Percentiles rank a stretch among this genome's conserved stretches.
These are phyloP conservation scores for Troides helena DNA, from an alignment of 2,888 invertebrate species.

Conservation along the genomic window DNA sequence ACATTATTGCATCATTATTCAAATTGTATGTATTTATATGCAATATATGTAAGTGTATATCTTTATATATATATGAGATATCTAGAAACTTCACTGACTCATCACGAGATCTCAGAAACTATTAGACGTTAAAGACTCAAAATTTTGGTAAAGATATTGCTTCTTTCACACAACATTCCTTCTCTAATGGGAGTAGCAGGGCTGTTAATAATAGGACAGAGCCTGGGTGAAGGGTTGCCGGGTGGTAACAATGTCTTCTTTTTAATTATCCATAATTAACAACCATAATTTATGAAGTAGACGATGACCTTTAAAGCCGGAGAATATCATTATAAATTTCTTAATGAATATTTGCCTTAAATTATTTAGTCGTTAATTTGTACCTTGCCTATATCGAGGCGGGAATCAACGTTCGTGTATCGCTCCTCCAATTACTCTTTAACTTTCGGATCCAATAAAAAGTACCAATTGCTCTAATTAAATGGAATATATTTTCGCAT, in stretches of 20 bases:
- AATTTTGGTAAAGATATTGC: too few species aligned
- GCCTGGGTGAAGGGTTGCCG: too few species aligned
- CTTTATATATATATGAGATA: too few species aligned
- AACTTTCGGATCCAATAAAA: background rate
- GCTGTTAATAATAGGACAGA: too few species aligned
- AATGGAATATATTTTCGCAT: background rate
- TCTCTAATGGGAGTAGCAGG: too few species aligned
- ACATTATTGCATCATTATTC: too few species aligned
- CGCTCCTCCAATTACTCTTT: background rate
- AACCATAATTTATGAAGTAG: background rate
- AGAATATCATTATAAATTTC: background rate
- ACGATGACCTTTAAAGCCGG: background rate
- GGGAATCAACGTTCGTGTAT: background rate
- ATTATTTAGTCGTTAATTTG: background rate
- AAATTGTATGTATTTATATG: too few species aligned
- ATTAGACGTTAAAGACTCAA: too few species aligned
- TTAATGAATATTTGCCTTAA: background rate
- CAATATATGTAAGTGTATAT: too few species aligned
- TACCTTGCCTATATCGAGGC: background rate
- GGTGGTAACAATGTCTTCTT: background rate
- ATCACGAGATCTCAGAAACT: too few species aligned
- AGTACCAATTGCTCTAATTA: slow-evolving; percentile 4
- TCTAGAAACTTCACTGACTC: too few species aligned
- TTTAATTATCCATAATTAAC: background rate
- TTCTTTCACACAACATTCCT: too few species aligned